Evolutionary conservation across 2,797 vertebrate species (phyloP).

Genomic region (Propithecus perrieri): DNA sequence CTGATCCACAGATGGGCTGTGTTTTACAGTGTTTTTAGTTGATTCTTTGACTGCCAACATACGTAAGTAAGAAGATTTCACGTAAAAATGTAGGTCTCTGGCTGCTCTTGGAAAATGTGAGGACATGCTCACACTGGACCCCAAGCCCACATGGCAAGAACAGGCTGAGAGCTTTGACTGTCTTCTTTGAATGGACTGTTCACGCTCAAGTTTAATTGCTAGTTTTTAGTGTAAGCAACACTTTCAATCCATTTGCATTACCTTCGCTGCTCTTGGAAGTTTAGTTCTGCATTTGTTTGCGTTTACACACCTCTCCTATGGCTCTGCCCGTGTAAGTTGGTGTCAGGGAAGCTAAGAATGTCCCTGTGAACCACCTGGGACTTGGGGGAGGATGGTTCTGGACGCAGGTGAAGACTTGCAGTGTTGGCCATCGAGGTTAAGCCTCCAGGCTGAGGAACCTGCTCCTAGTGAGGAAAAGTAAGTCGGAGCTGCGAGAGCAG

Average conservation of each 20-base stretch:
- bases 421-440: rapidly evolving
- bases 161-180: rapidly evolving
- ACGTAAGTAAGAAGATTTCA: background rate
- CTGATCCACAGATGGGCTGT: rapidly evolving
- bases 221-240: rapidly evolving
- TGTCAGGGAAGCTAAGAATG: too few relatives aligned
- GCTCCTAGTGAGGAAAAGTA: too few relatives aligned
- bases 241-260: rapidly evolving
- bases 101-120: background rate
- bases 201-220: rapidly evolving
- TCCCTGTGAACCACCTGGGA: rapidly evolving
- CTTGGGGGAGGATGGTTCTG: rapidly evolving
- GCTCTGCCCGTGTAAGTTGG: rapidly evolving
- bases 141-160: rapidly evolving
- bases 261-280: background rate
- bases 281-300: too few relatives aligned
- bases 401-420: background rate
- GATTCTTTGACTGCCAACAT: too few relatives aligned
- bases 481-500: background rate
- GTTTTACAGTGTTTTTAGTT: background rate
- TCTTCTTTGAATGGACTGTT: rapidly evolving
- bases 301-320: background rate
- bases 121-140: rapidly evolving
- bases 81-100: background rate
- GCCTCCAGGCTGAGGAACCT: too few relatives aligned